Evolutionary conservation across 2,797 vertebrate species (phyloP).

Genomic region (Thamnophis elegans): DNA sequence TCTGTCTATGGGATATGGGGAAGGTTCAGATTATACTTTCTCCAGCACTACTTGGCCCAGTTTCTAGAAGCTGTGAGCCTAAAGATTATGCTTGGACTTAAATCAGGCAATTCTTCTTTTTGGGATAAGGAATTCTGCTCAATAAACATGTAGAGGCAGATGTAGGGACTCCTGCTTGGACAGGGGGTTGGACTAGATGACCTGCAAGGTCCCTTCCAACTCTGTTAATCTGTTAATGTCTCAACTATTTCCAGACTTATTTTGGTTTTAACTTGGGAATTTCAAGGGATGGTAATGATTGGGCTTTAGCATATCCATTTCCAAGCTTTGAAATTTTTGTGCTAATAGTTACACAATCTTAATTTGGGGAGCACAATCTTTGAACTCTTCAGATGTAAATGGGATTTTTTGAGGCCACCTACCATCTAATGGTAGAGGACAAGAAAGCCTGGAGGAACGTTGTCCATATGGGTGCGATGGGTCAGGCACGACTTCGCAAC

Average conservation of each 20-base stretch:
- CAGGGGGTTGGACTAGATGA: too few relatives aligned
- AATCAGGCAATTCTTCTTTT: not conserved
- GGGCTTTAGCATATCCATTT: not conserved
- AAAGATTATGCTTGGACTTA: not conserved
- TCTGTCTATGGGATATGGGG: not conserved
- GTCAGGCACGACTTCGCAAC: too few relatives aligned
- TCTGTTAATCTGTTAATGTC: not conserved
- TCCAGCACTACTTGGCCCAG: not conserved
- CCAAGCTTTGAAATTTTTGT: not conserved
- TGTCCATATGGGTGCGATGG: too few relatives aligned
- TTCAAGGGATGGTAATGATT: not conserved
- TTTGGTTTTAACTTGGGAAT: not conserved
- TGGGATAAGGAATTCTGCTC: not conserved
- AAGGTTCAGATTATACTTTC: not conserved
- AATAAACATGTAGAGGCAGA: not conserved
- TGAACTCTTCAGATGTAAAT: not conserved
- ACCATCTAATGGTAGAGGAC: not conserved
- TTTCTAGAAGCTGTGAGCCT: not conserved
- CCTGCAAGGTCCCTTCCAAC: too few relatives aligned
- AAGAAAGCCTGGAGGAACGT: too few relatives aligned
- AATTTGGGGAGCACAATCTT: not conserved
- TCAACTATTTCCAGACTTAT: not conserved
- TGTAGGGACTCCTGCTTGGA: too few relatives aligned
- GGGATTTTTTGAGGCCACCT: not conserved
- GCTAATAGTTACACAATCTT: not conserved